phyloP scores from a whole-genome alignment of 2,797 vertebrate genomes.

The Crenichthys baileyi region DNA sequence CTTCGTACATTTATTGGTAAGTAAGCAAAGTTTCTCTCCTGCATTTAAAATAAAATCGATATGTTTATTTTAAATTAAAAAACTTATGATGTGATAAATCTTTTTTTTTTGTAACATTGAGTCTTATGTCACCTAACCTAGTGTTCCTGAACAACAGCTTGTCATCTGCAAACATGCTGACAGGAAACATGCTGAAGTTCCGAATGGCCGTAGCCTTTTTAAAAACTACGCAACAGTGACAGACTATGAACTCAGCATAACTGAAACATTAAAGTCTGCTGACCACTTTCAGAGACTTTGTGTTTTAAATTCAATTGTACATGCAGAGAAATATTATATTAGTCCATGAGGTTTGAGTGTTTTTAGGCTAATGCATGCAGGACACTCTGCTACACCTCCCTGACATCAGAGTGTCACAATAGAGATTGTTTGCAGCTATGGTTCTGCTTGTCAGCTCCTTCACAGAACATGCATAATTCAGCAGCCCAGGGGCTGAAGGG shows the following conservation, averaged over 20 bases:
- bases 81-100: background rate
- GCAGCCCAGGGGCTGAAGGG: slow-evolving; percentile 48
- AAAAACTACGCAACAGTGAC: slow-evolving; percentile 41
- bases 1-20: slow-evolving; percentile 96
- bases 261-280: slow-evolving; percentile 42
- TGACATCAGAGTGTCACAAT: slow-evolving; percentile 61
- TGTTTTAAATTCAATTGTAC: slow-evolving; percentile 6
- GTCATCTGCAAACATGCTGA: slow-evolving; percentile 50
- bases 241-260: slow-evolving; percentile 50
- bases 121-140: background rate
- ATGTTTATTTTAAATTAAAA: background rate
- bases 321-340: background rate
- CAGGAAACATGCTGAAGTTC: slow-evolving; percentile 11
- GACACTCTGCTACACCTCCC: slow-evolving; percentile 43
- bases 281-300: slow-evolving; percentile 21
- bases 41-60: background rate
- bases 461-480: slow-evolving; percentile 76
- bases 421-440: slow-evolving; percentile 67
- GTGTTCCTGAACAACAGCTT: slow-evolving; percentile 1
- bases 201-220: slow-evolving; percentile 22
- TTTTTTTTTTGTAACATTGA: background rate
- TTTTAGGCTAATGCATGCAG: slow-evolving; percentile 47
- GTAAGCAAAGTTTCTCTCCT: slow-evolving; percentile 21
- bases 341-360: slow-evolving; percentile 11
- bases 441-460: slow-evolving; percentile 76